Base-by-base conservation (phyloP, 1,140 invertebrate genomes). In the Lineus longissimus region DNA sequence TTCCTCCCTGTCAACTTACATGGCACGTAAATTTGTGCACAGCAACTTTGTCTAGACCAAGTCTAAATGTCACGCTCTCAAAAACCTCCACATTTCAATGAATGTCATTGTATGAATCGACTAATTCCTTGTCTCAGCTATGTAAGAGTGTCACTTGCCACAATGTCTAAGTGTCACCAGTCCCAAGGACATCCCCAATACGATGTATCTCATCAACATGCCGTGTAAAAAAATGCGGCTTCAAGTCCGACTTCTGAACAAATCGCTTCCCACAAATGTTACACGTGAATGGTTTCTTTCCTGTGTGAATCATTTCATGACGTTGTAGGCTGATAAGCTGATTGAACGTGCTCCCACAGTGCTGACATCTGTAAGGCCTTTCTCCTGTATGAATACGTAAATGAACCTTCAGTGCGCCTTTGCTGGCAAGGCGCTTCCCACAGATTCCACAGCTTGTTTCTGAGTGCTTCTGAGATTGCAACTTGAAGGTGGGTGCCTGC, bases 191-290 rank as follows among this genome's bases (percentile, higher is more conserved):
- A 36, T 36, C 33, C 33, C 15, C 33, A 4, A 36, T 36, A 4
- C 33, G 6, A 4, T 36, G 33, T 7, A 36, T 36, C 33, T 7
- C 6, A 36, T 36, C 15, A 36, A 4, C 6, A 51, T 51, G 47
- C 25, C n/a, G 6, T n/a, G 9, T 51, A 6, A 51, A 6, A 23
- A 51, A 7, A n/a, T 74, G 71, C 77, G 93, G 93, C 73, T 93
- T 91, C 25, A 94, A 82, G 78, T 93, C 91, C 75, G 93, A 90
- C 79, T 91, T 93, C 6, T 91, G 92, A 71, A 93, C 90, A 77
- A 94, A 94, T 0, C 90, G 91, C 76, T 95, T 94, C 19, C 91
- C 64, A 60, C 74, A 76, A 4, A 69, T 36, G 17, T 68, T 55
- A 62, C 74, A 76, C 22, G 63, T 11, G 55, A 66, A 68, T 2